Evolutionary conservation across 2,113 vertebrate species (phyloP).

Genomic region (Isurus oxyrinchus): DNA sequence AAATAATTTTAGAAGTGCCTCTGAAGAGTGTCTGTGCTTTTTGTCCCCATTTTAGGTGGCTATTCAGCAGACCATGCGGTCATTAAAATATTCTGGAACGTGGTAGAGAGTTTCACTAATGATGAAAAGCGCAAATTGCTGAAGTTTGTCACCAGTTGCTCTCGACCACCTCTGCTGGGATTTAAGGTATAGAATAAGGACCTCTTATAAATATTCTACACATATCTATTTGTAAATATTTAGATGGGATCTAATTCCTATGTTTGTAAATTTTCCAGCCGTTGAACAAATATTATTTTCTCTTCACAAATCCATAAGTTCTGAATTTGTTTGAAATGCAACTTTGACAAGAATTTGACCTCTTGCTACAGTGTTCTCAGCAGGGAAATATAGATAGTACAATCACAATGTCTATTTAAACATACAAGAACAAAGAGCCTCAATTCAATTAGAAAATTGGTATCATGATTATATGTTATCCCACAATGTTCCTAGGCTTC

Average conservation of each 20-base stretch:
- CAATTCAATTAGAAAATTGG: not conserved
- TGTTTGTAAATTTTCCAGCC: not conserved
- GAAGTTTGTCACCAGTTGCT: constrained; percentile 96
- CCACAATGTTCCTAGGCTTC: not conserved
- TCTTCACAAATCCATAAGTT: not conserved
- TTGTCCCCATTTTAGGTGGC: constrained; percentile 63
- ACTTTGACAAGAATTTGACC: not conserved
- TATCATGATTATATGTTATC: not conserved
- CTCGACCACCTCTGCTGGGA: constrained; percentile 87
- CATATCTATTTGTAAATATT: not conserved
- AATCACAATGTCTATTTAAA: not conserved
- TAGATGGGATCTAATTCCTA: not conserved
- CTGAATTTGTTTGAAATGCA: not conserved
- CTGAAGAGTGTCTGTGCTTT: not conserved
- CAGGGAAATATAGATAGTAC: not conserved
- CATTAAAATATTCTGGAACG: constrained; percentile 92
- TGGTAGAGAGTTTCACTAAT: constrained; percentile 93
- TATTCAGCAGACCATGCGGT: constrained; percentile 88
- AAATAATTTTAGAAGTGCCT: not conserved
- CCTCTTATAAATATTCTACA: not conserved
- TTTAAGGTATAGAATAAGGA: constrained; percentile 73
- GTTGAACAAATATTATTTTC: not conserved
- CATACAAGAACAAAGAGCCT: not conserved
- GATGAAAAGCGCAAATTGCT: constrained; percentile 93
- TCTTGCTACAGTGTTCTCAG: not conserved